Evolutionary conservation across 2,113 vertebrate species (phyloP).

Genomic region (Verasper variegatus): DNA sequence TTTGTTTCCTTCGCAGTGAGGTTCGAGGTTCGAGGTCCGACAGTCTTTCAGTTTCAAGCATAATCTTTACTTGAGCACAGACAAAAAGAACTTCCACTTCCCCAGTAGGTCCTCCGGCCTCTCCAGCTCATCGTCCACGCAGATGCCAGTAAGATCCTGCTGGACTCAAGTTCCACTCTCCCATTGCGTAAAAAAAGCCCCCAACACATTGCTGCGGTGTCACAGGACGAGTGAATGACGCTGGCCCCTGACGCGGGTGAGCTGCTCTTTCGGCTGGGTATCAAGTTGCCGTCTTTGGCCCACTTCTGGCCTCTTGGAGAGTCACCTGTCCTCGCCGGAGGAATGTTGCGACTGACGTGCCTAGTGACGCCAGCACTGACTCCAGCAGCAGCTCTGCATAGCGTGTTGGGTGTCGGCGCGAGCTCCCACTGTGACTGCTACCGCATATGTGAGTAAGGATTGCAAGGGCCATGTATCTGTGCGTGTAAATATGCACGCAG

Average conservation of each 20-base stretch:
- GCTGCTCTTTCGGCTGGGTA: conserved; percentile 74
- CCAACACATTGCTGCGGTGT: conserved; percentile 83
- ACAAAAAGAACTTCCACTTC: conserved; percentile 40
- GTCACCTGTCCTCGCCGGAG: conserved; percentile 73
- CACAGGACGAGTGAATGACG: conserved; percentile 83
- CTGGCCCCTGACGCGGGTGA: conserved; percentile 68
- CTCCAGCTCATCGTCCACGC: conserved; percentile 62
- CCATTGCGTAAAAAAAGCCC: conserved; percentile 81
- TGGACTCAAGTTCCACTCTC: conserved; percentile 81
- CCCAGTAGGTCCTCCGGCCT: conserved; percentile 56
- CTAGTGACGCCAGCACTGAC: conserved; percentile 75
- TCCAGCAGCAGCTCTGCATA: conserved; percentile 71
- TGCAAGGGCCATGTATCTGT: conserved; percentile 35
- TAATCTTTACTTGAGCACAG: conserved; percentile 36
- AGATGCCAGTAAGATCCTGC: conserved; percentile 75
- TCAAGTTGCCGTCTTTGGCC: conserved; percentile 81
- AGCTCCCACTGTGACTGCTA: conserved; percentile 33
- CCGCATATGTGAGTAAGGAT: conserved; percentile 46
- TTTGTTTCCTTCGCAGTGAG: conserved; percentile 30
- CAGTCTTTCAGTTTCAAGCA: conserved; percentile 30
- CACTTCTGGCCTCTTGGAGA: conserved; percentile 70
- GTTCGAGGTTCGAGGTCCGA: conserved; percentile 32
- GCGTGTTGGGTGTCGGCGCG: conserved; percentile 62
- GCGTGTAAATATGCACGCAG: conserved; percentile 62
- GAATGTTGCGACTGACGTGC: conserved; percentile 81